These are phyloP conservation scores for Drosophila takahashii DNA, from an alignment of 1,140 invertebrate genomes.

Conservation along the genomic window DNA sequence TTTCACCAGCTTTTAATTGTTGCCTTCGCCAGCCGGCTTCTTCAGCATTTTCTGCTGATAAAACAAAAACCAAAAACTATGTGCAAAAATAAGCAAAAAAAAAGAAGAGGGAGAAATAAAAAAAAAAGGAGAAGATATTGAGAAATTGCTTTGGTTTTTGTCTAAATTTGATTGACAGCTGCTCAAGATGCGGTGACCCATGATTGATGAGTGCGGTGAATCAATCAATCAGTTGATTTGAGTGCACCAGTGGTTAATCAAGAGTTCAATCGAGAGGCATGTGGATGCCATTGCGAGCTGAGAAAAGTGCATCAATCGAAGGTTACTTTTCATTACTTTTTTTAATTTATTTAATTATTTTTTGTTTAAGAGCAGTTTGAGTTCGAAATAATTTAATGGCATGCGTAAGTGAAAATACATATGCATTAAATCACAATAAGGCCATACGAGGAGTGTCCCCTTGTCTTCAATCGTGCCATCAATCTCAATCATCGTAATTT, in stretches of 20 bases:
- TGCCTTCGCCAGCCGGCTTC: constrained; percentile 48
- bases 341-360: neutral
- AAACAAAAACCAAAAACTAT: constrained; percentile 45
- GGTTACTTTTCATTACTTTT: neutral
- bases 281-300: neutral
- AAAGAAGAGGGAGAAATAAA: neutral
- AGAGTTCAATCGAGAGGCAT: constrained; percentile 12
- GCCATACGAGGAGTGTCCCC: neutral
- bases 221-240: constrained; percentile 44
- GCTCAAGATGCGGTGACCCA: constrained; percentile 46
- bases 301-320: constrained; percentile 16
- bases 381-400: neutral
- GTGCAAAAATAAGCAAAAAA: constrained; percentile 17
- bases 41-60: constrained; percentile 30
- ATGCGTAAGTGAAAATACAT: neutral
- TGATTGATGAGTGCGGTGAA: constrained; percentile 48
- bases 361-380: no score
- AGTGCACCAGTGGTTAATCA: constrained; percentile 24
- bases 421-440: constrained; percentile 5
- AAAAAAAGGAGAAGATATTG: constrained; percentile 9
- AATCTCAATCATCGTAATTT: constrained; percentile 44
- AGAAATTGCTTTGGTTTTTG: constrained; percentile 36
- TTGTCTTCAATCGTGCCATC: constrained; percentile 32
- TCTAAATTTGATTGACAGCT: constrained; percentile 41
- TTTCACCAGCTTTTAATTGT: constrained; percentile 63